Percentiles rank a stretch among this genome's conserved stretches.
Conservation (phyloP, 2,888 invertebrate species). For the Limnephilus marmoratus region DNA sequence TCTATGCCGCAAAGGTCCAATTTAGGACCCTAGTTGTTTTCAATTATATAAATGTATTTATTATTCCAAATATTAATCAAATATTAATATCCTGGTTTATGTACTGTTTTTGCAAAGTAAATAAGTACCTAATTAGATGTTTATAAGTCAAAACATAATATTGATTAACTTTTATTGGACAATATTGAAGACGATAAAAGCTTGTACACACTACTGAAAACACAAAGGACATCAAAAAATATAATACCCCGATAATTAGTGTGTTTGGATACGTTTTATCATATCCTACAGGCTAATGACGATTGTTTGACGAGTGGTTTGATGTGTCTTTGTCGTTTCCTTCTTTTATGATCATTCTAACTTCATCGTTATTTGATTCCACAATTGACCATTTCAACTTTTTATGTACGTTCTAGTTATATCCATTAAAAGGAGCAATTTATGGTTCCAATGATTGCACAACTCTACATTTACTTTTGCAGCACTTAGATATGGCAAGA, state of each 20-base stretch:
- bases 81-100: too few relatives aligned
- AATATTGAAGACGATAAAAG: too few relatives aligned
- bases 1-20: too few relatives aligned
- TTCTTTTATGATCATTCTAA: background rate
- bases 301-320: background rate
- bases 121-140: too few relatives aligned
- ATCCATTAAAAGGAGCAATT: background rate
- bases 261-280: background rate
- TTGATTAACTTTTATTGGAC: too few relatives aligned
- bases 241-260: background rate
- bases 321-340: background rate
- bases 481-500: background rate
- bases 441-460: background rate
- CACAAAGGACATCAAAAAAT: too few relatives aligned
- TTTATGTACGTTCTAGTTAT: background rate
- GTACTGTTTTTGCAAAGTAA: too few relatives aligned
- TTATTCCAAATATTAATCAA: too few relatives aligned
- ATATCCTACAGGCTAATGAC: background rate
- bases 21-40: too few relatives aligned
- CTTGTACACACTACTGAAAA: too few relatives aligned
- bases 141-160: too few relatives aligned
- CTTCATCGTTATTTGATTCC: background rate
- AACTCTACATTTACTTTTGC: background rate
- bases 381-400: background rate
- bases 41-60: too few relatives aligned